These are phyloP conservation scores for Drosophila phalerata DNA, from an alignment of 2,888 invertebrate genomes.

Conservation along the genomic window DNA sequence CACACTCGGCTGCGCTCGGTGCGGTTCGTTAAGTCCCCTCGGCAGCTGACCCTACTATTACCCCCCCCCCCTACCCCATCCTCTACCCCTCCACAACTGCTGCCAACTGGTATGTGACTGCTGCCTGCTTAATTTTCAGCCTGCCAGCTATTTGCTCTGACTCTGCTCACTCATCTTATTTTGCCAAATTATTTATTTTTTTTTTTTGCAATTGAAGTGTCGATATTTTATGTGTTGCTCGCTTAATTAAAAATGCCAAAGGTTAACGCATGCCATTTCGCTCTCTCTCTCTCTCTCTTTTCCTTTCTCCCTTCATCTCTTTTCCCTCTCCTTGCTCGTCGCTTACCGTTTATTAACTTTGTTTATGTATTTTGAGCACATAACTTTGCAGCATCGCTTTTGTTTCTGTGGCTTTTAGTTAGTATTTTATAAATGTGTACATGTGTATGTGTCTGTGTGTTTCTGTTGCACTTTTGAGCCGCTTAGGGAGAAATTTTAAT, in stretches of 20 bases:
- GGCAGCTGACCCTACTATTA: slow-evolving; percentile 27
- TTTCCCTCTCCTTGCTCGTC: neutral
- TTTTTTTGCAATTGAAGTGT: slow-evolving; percentile 77
- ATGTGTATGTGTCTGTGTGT: slow-evolving; percentile 21
- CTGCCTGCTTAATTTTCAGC: slow-evolving; percentile 69
- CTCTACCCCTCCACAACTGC: slow-evolving; percentile 2
- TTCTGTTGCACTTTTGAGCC: slow-evolving; percentile 71
- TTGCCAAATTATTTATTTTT: slow-evolving; percentile 15
- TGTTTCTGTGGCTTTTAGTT: slow-evolving; percentile 42
- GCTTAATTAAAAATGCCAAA: slow-evolving; percentile 81
- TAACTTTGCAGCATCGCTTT: slow-evolving; percentile 57
- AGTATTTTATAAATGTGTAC: slow-evolving; percentile 27
- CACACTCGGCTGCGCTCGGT: slow-evolving; percentile 77
- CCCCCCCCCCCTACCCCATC: neutral
- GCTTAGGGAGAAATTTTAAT: slow-evolving; percentile 73
- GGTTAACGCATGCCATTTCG: slow-evolving; percentile 68
- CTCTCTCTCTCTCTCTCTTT: neutral
- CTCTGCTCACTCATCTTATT: slow-evolving; percentile 1
- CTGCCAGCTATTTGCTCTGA: slow-evolving; percentile 46
- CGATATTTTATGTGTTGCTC: slow-evolving; percentile 79
- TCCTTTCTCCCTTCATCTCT: neutral
- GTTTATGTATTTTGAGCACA: slow-evolving; percentile 72
- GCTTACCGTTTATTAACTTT: slow-evolving; percentile 66
- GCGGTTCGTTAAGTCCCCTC: slow-evolving; percentile 77
- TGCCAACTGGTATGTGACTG: slow-evolving; percentile 30